Evolutionary conservation across 1,140 invertebrate species (phyloP), one percentile per base, ranked within the genome.

Genomic region (Linepithema humile): DNA sequence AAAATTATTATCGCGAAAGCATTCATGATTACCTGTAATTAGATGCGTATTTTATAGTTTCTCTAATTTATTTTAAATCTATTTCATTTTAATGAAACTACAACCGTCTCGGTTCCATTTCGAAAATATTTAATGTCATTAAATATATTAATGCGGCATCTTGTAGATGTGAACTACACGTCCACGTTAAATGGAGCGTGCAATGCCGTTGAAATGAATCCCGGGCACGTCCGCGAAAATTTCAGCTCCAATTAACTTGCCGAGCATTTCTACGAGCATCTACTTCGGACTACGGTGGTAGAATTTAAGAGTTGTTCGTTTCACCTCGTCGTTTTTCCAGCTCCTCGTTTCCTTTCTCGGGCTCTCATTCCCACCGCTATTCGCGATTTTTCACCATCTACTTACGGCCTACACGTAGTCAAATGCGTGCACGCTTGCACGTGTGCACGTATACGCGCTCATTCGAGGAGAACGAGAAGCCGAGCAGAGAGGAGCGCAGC

Each of bases 321-420:
- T 23, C 20, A 15, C 0, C 53, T 80, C 3, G 1, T 73, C 26
- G 3, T 50, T 26, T 40, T 29, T 23, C 0, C 35, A 45, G 20
- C 35, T 17, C 10, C 43, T 45, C 5, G 6, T 6, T 73, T 53
- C 53, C n/a, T 23, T 43, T 60, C 45, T 70, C 48, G 23, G n/a
- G n/a, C 15, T 12, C 20, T 64, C 23, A 3, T 32, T 72, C 53
- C 26, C n/a, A 3, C 23, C 29, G 15, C 17, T 17, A n/a, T n/a
- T 65, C 59, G 84, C 59, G 50, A 78, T 80, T 86, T 84, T 84
- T 84, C 74, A 70, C 48, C 74, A 67, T 86, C 74, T 48, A 70
- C 48, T 43, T 74, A 57, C 62, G 38, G 40, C 35, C 45, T 65
- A 86, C n/a, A n/a, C 80, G 38, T 55, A 64, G 15, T n/a, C 57